Percentiles rank a stretch among this genome's conserved stretches.
phyloP scores from a whole-genome alignment of 2,113 vertebrate genomes.

The Megalops atlanticus region DNA sequence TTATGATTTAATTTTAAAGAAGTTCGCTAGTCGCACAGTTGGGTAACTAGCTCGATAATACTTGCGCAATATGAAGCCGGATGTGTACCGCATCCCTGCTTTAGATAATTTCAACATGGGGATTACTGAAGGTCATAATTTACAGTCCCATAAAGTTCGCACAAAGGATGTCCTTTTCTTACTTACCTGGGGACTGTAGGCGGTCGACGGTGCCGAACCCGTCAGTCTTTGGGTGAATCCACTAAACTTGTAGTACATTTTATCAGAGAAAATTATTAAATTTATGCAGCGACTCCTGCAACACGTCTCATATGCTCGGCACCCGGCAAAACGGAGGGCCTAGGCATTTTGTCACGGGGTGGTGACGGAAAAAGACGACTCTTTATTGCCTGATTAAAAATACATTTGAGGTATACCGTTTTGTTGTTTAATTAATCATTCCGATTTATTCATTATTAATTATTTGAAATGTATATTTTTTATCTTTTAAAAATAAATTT shows the following conservation, averaged over 20 bases:
- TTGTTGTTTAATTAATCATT: neutral
- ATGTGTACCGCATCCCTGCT: too few relatives aligned
- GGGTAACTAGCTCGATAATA: too few relatives aligned
- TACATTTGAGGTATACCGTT: neutral
- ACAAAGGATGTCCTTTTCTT: neutral
- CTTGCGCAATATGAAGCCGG: too few relatives aligned
- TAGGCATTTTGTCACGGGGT: neutral
- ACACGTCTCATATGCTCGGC: neutral
- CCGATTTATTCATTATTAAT: too few relatives aligned
- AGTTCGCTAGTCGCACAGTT: too few relatives aligned
- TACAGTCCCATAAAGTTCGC: neutral
- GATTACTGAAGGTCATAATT: conserved; percentile 49
- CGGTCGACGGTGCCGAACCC: conserved; percentile 62
- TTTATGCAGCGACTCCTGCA: too few relatives aligned
- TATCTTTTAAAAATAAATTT: too few relatives aligned
- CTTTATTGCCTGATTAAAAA: conserved; percentile 28
- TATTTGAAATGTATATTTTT: too few relatives aligned
- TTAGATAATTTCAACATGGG: neutral
- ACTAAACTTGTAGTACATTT: conserved; percentile 81
- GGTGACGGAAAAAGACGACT: neutral
- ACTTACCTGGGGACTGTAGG: conserved; percentile 77
- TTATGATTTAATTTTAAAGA: too few relatives aligned
- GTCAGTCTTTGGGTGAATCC: conserved; percentile 73
- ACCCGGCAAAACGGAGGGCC: neutral
- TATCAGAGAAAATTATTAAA: neutral